Conservation (phyloP, 1,140 invertebrate genomes). For the Pachyrhynchus sulphureomaculatus region DNA sequence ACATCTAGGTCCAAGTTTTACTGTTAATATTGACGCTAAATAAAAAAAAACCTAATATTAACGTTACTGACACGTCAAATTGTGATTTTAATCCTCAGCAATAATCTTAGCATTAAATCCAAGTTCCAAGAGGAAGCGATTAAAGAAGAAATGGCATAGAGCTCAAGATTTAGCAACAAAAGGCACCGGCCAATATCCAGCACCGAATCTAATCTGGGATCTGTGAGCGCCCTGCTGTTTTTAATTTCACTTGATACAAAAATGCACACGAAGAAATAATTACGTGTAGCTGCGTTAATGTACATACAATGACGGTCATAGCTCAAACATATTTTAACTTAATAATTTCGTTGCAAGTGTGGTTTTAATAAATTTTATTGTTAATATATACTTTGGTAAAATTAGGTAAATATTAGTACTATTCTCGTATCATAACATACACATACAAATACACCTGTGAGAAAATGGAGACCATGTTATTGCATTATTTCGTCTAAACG, state of each 20-base stretch:
- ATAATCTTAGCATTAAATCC: background rate
- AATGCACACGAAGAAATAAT: conserved; percentile 5
- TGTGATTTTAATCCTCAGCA: background rate
- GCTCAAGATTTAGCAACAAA: conserved; percentile 7
- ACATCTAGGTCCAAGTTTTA: too few species aligned
- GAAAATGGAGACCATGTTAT: too few species aligned
- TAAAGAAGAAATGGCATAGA: background rate
- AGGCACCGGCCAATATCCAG: background rate
- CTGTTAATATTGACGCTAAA: too few species aligned
- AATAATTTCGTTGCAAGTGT: background rate
- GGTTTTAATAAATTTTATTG: too few species aligned
- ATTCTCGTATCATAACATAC: too few species aligned
- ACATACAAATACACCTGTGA: too few species aligned
- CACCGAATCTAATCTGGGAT: conserved; percentile 3
- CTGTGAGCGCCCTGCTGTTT: background rate
- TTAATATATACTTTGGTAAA: background rate
- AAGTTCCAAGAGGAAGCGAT: conserved; percentile 3
- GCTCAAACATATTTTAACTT: background rate
- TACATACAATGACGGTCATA: conserved; percentile 1
- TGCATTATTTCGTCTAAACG: too few species aligned
- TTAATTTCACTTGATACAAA: conserved; percentile 1
- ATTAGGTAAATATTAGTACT: too few species aligned
- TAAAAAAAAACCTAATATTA: too few species aligned
- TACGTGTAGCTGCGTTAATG: background rate
- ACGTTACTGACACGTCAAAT: too few species aligned